A percentile compares a stretch with the other conserved stretches of the same genome.
phyloP scores from a whole-genome alignment of 2,113 vertebrate species.

The Columbina picui region DNA sequence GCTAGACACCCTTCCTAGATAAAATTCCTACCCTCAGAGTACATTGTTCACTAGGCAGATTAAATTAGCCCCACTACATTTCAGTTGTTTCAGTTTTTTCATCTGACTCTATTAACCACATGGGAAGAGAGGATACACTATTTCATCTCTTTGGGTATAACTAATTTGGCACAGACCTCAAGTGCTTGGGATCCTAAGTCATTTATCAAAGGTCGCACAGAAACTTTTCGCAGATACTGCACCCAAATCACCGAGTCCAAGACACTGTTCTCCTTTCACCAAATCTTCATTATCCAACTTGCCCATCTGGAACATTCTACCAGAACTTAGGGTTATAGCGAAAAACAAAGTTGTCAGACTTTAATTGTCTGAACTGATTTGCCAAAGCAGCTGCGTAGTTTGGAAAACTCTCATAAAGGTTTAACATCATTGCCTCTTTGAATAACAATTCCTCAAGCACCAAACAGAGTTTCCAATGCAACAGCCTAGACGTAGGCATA shows the following conservation, averaged over 20 bases:
- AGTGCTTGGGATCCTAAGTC: background rate
- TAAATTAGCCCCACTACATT: background rate
- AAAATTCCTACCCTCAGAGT: background rate
- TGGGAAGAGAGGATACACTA: rapidly evolving
- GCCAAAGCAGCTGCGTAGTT: background rate
- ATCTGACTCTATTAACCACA: no score
- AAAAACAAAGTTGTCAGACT: background rate
- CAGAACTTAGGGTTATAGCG: background rate
- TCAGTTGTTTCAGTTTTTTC: no score
- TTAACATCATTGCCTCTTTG: background rate
- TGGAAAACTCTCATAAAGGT: background rate
- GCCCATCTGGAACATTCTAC: background rate
- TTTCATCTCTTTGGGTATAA: background rate
- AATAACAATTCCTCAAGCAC: background rate
- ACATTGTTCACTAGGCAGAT: background rate
- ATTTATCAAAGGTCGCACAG: background rate
- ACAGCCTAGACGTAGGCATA: background rate
- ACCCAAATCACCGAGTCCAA: background rate
- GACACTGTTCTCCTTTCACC: background rate
- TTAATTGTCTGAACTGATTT: background rate
- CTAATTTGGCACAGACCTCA: background rate
- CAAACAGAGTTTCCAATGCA: background rate
- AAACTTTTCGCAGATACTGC: background rate
- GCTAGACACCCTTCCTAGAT: background rate
- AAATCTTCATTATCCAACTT: background rate